Evolutionary conservation across 2,888 invertebrate genomes (phyloP).

Genomic region (Aelia acuminata): DNA sequence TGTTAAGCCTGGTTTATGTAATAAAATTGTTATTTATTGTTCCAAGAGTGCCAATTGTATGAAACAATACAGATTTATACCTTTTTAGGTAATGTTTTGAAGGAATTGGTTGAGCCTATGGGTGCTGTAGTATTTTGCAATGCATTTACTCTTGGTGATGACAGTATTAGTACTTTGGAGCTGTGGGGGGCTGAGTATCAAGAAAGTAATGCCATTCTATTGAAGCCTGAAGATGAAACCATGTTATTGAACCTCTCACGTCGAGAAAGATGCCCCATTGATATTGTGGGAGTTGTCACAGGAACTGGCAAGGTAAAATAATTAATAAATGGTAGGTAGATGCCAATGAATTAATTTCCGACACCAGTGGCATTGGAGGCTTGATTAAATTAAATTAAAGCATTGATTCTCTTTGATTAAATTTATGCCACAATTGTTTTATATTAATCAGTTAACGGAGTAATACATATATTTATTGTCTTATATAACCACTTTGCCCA

Average conservation of each 20-base stretch:
- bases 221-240: conserved; percentile 77
- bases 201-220: conserved; percentile 92
- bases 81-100: conserved; percentile 88
- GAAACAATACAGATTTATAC: not conserved
- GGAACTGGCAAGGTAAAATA: conserved; percentile 80
- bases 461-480: too few relatives aligned
- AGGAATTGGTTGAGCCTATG: conserved; percentile 94
- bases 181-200: conserved; percentile 99
- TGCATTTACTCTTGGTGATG: conserved; percentile 92
- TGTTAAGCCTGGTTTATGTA: not conserved
- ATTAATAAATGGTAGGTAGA: not conserved
- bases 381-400: too few relatives aligned
- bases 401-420: not conserved
- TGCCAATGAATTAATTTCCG: not conserved
- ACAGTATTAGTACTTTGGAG: conserved; percentile 92
- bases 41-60: not conserved
- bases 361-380: not conserved
- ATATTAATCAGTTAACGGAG: too few relatives aligned
- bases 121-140: conserved; percentile 92
- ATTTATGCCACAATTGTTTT: not conserved
- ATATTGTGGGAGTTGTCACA: conserved; percentile 93
- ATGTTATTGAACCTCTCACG: conserved; percentile 80
- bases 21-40: not conserved
- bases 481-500: not conserved
- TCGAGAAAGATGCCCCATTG: conserved; percentile 93